These are phyloP conservation scores for Allolobophora icterica DNA, from an alignment of 2,888 invertebrate genomes.

Conservation along the genomic window DNA sequence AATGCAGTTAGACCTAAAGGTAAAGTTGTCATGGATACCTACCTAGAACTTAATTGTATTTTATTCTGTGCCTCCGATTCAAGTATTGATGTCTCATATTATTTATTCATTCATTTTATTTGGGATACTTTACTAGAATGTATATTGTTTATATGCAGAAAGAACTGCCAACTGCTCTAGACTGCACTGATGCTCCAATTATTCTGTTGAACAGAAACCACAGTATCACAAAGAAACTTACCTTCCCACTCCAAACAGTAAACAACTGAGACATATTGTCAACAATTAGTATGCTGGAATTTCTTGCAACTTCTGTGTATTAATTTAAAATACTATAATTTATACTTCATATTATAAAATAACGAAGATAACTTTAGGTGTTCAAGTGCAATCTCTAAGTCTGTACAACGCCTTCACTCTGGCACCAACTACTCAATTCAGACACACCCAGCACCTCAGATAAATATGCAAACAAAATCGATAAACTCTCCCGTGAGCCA, in stretches of 20 bases:
- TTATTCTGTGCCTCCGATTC: no score
- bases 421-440: conserved; percentile 9
- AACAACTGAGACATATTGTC: neutral
- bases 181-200: neutral
- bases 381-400: neutral
- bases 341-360: neutral
- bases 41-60: neutral
- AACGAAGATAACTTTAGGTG: neutral
- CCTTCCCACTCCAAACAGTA: neutral
- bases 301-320: neutral
- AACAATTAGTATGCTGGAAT: neutral
- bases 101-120: no score
- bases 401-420: neutral
- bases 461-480: neutral
- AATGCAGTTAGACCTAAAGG: no score
- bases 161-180: neutral
- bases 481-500: neutral
- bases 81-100: no score
- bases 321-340: neutral
- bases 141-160: neutral
- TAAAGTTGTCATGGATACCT: neutral
- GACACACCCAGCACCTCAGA: neutral
- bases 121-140: neutral
- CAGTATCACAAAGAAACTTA: no score
- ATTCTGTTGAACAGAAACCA: neutral